A percentile compares a stretch with the other conserved stretches of the same genome.
phyloP scores from a whole-genome alignment of 2,888 invertebrate genomes.

The Leptinotarsa juncta region DNA sequence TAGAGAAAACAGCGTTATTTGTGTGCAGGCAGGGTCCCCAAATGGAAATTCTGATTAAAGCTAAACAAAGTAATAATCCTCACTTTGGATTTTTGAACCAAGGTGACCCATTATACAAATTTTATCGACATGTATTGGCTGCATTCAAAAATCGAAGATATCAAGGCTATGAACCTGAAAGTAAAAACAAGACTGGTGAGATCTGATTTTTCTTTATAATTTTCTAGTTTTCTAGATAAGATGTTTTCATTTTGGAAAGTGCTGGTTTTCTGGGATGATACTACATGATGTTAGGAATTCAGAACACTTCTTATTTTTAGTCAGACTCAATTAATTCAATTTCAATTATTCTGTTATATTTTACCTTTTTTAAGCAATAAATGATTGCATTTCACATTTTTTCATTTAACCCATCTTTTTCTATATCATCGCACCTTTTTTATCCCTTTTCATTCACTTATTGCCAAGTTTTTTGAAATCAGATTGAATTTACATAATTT shows the following conservation, averaged over 20 bases:
- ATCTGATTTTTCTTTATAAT: slow-evolving; percentile 45
- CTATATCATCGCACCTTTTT: too few relatives aligned
- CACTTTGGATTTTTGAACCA: slow-evolving; percentile 95
- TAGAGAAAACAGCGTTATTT: slow-evolving; percentile 93
- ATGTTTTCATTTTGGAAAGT: neutral
- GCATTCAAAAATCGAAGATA: slow-evolving; percentile 78
- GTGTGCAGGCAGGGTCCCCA: slow-evolving; percentile 92
- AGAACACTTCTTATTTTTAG: too few relatives aligned
- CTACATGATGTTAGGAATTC: too few relatives aligned
- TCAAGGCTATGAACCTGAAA: slow-evolving; percentile 67
- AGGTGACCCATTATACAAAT: slow-evolving; percentile 85
- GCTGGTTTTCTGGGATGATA: too few relatives aligned
- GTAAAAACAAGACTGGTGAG: slow-evolving; percentile 59
- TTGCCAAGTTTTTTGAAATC: too few relatives aligned
- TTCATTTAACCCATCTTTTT: too few relatives aligned
- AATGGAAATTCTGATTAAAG: slow-evolving; percentile 98
- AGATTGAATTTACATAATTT: too few relatives aligned
- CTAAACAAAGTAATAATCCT: slow-evolving; percentile 93
- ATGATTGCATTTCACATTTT: too few relatives aligned
- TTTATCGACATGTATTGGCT: slow-evolving; percentile 83
- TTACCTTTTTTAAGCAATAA: too few relatives aligned
- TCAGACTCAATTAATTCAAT: too few relatives aligned
- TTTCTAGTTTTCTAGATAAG: slow-evolving; percentile 25
- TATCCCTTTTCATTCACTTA: too few relatives aligned
- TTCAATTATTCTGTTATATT: too few relatives aligned